A percentile compares a stretch with the other conserved stretches of the same genome.
Conservation (phyloP, 2,113 vertebrate species). For the Prionailurus viverrinus region DNA sequence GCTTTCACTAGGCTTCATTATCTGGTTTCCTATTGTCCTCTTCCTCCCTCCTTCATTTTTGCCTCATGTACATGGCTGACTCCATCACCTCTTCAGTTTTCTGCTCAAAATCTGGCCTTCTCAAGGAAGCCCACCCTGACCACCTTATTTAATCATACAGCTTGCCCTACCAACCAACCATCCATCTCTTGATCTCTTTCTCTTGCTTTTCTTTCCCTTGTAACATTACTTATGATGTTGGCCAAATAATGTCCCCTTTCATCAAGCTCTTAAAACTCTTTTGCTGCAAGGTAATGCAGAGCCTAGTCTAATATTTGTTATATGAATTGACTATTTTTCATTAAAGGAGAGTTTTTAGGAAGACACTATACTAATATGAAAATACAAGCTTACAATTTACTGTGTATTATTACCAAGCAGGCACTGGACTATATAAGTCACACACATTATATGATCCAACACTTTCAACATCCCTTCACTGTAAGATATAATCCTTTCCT, state of each 20-base stretch:
- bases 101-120: neutral
- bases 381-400: neutral
- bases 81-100: neutral
- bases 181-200: neutral
- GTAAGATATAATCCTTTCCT: neutral
- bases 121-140: neutral
- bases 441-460: neutral
- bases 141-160: neutral
- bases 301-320: neutral
- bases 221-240: neutral
- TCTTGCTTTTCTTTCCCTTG: neutral
- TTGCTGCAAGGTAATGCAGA: neutral
- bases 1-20: neutral
- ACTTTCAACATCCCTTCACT: neutral
- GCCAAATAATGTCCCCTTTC: neutral
- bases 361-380: neutral
- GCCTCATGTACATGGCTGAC: neutral
- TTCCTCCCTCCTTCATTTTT: neutral
- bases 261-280: neutral
- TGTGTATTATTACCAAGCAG: neutral
- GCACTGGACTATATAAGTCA: neutral
- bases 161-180: neutral
- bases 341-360: constrained; percentile 25
- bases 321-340: neutral
- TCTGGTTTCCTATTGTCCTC: neutral